phyloP scores from a whole-genome alignment of 2,888 invertebrate species.

The Phyllotreta cruciferae region DNA sequence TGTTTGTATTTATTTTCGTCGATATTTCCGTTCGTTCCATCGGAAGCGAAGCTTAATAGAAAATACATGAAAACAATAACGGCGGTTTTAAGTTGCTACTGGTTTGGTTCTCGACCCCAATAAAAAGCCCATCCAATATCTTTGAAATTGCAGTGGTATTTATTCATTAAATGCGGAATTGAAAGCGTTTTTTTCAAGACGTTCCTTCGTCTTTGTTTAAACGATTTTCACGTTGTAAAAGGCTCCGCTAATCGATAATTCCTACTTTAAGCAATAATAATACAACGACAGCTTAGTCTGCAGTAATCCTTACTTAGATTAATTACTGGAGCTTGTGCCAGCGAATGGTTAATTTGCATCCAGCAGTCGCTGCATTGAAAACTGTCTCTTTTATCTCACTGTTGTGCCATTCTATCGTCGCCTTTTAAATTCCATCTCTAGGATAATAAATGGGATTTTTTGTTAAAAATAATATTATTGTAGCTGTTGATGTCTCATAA shows the following conservation, averaged over 20 bases:
- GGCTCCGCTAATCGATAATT: conserved; percentile 39
- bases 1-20: conserved; percentile 11
- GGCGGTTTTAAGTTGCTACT: too few relatives aligned
- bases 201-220: background rate
- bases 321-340: conserved; percentile 42
- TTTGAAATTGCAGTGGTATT: too few relatives aligned
- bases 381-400: conserved; percentile 40
- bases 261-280: conserved; percentile 44
- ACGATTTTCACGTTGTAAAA: conserved; percentile 8
- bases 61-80: background rate
- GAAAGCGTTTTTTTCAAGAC: too few relatives aligned
- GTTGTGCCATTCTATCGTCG: conserved; percentile 39
- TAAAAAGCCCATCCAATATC: too few relatives aligned
- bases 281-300: conserved; percentile 44
- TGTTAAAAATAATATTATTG: conserved; percentile 30
- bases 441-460: conserved; percentile 34
- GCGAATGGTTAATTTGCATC: conserved; percentile 49
- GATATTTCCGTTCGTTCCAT: conserved; percentile 7
- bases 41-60: conserved; percentile 9
- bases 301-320: conserved; percentile 48
- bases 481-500: too few relatives aligned
- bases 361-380: conserved; percentile 46
- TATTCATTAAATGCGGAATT: too few relatives aligned
- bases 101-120: too few relatives aligned
- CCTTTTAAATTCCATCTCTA: conserved; percentile 34